Conservation (phyloP, 64 coral and sea anemone genomes). For the Porites lutea region DNA sequence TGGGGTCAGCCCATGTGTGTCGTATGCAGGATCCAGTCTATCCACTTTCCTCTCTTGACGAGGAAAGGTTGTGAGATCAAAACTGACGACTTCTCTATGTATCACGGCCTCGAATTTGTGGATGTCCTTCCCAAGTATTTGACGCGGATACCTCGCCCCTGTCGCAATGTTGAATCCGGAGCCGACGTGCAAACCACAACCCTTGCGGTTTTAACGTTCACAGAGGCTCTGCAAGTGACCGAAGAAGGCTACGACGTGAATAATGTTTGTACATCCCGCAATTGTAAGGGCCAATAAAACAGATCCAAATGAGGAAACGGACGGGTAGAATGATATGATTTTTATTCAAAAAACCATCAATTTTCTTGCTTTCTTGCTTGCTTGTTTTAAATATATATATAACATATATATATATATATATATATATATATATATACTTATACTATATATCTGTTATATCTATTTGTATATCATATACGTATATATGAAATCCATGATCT, state of each 20-base stretch:
- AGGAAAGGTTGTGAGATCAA: background rate
- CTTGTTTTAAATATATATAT: no score
- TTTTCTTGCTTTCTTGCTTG: no score
- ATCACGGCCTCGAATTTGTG: background rate
- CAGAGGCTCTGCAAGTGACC: background rate
- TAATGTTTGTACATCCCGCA: background rate
- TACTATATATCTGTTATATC: no score
- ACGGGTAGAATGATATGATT: no score
- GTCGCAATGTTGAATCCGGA: background rate
- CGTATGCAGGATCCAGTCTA: background rate
- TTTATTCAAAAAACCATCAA: no score
- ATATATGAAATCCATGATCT: no score
- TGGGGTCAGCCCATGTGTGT: conserved; percentile 1
- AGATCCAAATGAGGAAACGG: no score
- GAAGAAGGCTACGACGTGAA: background rate
- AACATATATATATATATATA: no score
- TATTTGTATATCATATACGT: no score
- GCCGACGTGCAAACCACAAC: background rate
- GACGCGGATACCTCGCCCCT: background rate
- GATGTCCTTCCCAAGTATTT: background rate
- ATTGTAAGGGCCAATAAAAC: no score
- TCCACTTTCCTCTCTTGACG: background rate
- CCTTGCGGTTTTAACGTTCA: background rate
- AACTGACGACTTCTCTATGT: background rate
- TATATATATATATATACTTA: no score